Percentiles rank a stretch among this genome's conserved stretches.
Conservation (phyloP, 2,888 invertebrate species). For the Coleophora deauratella region DNA sequence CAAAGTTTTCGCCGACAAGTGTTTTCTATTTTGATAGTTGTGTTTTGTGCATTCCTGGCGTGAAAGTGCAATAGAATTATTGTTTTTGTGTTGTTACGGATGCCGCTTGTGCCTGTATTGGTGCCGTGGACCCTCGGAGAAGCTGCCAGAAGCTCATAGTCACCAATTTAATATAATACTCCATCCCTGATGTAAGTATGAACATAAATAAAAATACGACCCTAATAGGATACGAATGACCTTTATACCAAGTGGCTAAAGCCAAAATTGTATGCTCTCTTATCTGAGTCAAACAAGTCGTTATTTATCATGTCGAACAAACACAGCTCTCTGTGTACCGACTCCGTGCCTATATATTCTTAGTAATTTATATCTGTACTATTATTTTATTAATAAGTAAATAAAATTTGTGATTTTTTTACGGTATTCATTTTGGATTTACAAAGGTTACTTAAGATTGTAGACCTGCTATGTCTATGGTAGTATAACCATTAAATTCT, state of each 20-base stretch:
- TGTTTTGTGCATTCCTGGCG: slow-evolving; percentile 49
- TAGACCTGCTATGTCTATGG: too few relatives aligned
- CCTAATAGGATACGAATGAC: slow-evolving; percentile 2
- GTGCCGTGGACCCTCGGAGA: slow-evolving; percentile 1
- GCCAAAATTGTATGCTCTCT: too few relatives aligned
- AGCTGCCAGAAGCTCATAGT: not conserved
- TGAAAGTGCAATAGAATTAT: slow-evolving; percentile 23
- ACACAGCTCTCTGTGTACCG: too few relatives aligned
- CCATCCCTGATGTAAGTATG: slow-evolving; percentile 4
- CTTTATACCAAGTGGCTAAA: not conserved
- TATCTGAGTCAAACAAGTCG: too few relatives aligned
- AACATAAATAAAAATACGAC: slow-evolving; percentile 1
- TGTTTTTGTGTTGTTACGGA: slow-evolving; percentile 5
- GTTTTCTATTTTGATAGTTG: slow-evolving; percentile 51
- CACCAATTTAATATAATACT: not conserved
- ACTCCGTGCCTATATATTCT: too few relatives aligned
- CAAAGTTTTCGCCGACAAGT: slow-evolving; percentile 31
- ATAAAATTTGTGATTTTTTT: too few relatives aligned
- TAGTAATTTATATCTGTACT: too few relatives aligned
- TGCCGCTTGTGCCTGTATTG: slow-evolving; percentile 9
- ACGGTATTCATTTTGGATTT: too few relatives aligned
- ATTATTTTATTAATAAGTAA: too few relatives aligned
- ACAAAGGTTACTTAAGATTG: too few relatives aligned
- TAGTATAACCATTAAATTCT: too few relatives aligned
- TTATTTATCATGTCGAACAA: too few relatives aligned